Evolutionary conservation across 2,888 invertebrate genomes (phyloP), one percentile per base, ranked within the genome.

Genomic region (Rhagonycha lutea): DNA sequence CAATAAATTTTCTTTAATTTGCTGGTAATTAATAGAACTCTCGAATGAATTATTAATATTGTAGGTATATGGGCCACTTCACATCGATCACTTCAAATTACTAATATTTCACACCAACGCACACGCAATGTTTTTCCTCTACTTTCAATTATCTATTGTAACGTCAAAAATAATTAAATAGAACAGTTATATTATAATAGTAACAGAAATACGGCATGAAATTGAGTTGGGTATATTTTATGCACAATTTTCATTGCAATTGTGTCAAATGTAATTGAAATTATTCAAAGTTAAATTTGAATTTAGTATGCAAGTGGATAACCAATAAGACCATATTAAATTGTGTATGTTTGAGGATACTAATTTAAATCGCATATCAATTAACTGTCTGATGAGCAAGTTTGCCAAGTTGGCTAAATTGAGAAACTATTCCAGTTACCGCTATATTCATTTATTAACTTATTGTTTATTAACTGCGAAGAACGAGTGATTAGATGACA

Each of bases 61-160:
- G 47, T n/a, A 47, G 12, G 12, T 12, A 12, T n/a, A 47, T 47
- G 72, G 29, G 63, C 69, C 47, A 24, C 63, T 63, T 65, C 72
- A 69, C 75, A 75, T 75, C 71, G 72, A 75, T 75, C 75, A 75
- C 69, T 69, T 18, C 63, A 47, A 75, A 75, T 75, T 75, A 69
- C 72, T 69, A 69, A 75, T 65, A 72, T 61, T 68, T 72, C 72
- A 72, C 68, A 60, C 65, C 47, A 28, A 12, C 68, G n/a, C 14
- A 68, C 72, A 72, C 72, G 72, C 72, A 26, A 72, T 61, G 68
- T 29, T 32, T 28, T 68, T 28, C 5, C 29, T 14, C 8, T 32
- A 68, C 28, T 68, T 32, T 32, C 32, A 68, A 68, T 65, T 65
- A 65, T 65, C 26, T 26, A 65, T 24, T 7, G n/a, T 26, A 65